Evolutionary conservation across 2,888 invertebrate genomes (phyloP).

Genomic region (Cecidostiba fungosa): DNA sequence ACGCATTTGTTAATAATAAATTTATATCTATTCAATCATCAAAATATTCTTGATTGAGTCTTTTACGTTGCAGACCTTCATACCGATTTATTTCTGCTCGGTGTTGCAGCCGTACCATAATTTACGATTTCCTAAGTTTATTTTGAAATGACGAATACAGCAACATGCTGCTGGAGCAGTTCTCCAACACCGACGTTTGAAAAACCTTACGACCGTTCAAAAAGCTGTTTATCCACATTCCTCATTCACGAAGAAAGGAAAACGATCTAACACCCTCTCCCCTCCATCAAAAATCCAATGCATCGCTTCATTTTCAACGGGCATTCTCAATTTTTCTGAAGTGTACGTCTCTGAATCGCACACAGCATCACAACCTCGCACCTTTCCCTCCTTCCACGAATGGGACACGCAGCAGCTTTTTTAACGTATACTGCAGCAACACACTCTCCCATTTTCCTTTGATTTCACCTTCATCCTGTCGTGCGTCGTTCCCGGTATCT

Average conservation of each 20-base stretch:
- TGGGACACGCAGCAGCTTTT: neutral
- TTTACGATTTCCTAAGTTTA: neutral
- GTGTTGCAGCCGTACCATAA: neutral
- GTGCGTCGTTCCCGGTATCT: slow-evolving; percentile 17
- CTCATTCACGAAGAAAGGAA: neutral
- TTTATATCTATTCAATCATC: too few species aligned
- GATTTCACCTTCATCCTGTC: slow-evolving; percentile 27
- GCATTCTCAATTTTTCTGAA: slow-evolving; percentile 20
- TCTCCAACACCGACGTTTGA: neutral
- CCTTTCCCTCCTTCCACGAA: slow-evolving; percentile 51
- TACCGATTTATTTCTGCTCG: neutral
- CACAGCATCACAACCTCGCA: neutral
- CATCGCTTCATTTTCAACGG: slow-evolving; percentile 15
- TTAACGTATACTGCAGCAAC: neutral
- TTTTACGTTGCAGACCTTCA: neutral
- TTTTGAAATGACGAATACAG: neutral
- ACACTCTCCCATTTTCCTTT: slow-evolving; percentile 32
- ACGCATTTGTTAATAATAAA: too few species aligned
- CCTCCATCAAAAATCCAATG: neutral
- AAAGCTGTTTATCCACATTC: neutral
- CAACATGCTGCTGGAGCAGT: neutral
- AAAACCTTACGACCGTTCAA: neutral
- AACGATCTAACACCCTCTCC: neutral
- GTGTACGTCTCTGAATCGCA: neutral
- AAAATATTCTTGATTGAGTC: neutral